These are phyloP conservation scores for Pasiphila rectangulata DNA, from an alignment of 2,888 invertebrate genomes.

Conservation along the genomic window DNA sequence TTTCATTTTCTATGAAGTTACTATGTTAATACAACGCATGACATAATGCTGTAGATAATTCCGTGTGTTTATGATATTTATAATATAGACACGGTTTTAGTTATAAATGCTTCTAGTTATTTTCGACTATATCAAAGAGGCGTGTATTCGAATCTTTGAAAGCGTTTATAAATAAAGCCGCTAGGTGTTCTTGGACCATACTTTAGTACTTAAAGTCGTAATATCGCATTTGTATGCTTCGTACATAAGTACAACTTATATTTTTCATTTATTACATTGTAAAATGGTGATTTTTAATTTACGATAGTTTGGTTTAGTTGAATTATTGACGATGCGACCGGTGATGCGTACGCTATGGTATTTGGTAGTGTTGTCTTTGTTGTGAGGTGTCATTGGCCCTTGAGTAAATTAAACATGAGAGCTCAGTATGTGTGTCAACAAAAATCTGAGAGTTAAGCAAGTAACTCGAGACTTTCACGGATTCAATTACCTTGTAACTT, in stretches of 20 bases:
- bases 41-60: constrained; percentile 22
- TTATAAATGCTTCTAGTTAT: constrained; percentile 7
- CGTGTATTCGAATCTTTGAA: background rate
- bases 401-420: background rate
- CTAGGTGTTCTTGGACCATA: constrained; percentile 23
- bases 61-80: constrained; percentile 30
- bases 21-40: constrained; percentile 8
- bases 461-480: no score
- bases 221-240: constrained; percentile 17
- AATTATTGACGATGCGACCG: background rate
- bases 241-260: constrained; percentile 18
- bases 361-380: background rate
- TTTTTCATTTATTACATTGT: constrained; percentile 5
- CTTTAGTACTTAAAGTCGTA: constrained; percentile 24
- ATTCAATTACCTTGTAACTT: no score
- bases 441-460: no score
- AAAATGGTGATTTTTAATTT: constrained; percentile 9
- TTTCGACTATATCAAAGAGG: no score
- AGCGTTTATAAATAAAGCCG: constrained; percentile 1
- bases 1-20: constrained; percentile 24
- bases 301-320: constrained; percentile 2
- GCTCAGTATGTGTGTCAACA: no score
- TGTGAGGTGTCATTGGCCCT: background rate
- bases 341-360: constrained; percentile 7
- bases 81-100: constrained; percentile 4